Evolutionary conservation across 2,888 invertebrate genomes (phyloP), one percentile per base, ranked within the genome.

Genomic region (Macrophya alboannulata): DNA sequence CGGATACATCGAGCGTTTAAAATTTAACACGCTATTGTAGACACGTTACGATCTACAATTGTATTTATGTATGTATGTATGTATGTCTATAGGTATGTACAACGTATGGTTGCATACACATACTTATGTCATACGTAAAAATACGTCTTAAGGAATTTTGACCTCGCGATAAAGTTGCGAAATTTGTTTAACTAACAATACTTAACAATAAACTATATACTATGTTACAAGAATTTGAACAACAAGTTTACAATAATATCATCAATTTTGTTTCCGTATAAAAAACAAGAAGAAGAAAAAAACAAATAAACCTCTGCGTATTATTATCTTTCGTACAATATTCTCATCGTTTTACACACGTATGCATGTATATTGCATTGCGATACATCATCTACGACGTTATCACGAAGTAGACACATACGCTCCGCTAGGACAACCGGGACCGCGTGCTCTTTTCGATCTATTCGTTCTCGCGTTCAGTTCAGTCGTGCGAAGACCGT

Each of bases 1-100:
- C 77, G 77, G 55, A 77, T 77, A 77, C 77, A 31, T 55, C 37
- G 77, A 31, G 77, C 77, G 77, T 77, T 77, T 77, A 77, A 77
- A 77, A 51, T 55, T 77, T 77, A 76, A 77, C 77, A 55, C 77
- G 77, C n/a, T 77, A 55, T 77, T 77, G 77, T 77, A 51, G 25
- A 51, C 51, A 55, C 51, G 77, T 77, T 51, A 77, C 37, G 4
- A 77, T 77, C 12, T 25, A 17, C 76, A 77, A 51, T 77, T 77
- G 51, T 31, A 77, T 17, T 12, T 31, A 25, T 43, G 21, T n/a
- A 37, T 31, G 31, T 55, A 17, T 55, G 55, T 55, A 65, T n/a
- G n/a, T n/a, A n/a, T n/a, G n/a, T n/a, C 25, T 15, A n/a, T 25
- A 25, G 21, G 31, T 31, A 37, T n/a, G n/a, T n/a, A n/a, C n/a